Percentiles rank a stretch among this genome's conserved stretches.
Conservation (phyloP, 2,113 vertebrate genomes). For the Eupsittula cactorum region DNA sequence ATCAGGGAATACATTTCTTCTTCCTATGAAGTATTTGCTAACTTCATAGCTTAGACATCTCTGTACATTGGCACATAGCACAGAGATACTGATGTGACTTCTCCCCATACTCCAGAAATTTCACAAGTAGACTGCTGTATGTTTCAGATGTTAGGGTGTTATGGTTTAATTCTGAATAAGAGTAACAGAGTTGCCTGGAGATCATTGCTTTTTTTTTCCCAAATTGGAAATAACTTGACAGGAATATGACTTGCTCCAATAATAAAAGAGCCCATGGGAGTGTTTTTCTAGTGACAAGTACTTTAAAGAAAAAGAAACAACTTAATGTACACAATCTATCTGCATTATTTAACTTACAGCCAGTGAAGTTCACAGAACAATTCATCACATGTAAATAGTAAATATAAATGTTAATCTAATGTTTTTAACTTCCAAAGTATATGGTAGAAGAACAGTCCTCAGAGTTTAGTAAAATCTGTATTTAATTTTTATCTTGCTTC, state of each 20-base stretch:
- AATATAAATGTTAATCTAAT: background rate
- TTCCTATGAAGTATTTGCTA: background rate
- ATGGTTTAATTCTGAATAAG: background rate
- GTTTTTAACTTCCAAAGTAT: background rate
- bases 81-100: background rate
- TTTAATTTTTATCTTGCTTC: background rate
- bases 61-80: background rate
- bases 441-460: background rate
- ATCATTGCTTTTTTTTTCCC: too few relatives aligned
- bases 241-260: too few relatives aligned
- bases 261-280: too few relatives aligned
- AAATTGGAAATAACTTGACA: too few relatives aligned
- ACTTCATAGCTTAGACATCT: background rate
- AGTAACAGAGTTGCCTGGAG: background rate
- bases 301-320: too few relatives aligned
- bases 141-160: background rate
- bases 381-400: fast-evolving
- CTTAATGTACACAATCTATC: too few relatives aligned
- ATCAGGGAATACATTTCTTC: background rate
- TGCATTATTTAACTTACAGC: background rate
- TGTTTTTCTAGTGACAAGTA: too few relatives aligned
- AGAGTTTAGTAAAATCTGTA: background rate
- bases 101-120: background rate
- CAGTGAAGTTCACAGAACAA: background rate
- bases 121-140: background rate